These are phyloP conservation scores for Carassius carassius DNA, from an alignment of 2,113 vertebrate species.

Conservation along the genomic window DNA sequence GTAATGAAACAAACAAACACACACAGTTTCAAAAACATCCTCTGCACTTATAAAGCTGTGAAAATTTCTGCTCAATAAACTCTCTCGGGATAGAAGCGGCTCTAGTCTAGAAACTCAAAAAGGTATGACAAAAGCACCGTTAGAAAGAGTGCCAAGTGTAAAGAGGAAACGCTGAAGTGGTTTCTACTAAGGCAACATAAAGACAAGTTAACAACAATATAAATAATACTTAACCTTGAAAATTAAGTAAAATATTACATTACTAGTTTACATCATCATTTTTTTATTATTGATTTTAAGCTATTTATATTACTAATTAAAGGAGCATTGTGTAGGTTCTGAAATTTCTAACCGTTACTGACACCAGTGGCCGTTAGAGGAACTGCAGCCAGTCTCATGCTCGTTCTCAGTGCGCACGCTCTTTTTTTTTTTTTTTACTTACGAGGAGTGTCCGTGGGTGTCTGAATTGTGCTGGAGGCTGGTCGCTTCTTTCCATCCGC, in stretches of 20 bases:
- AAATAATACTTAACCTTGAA: background rate
- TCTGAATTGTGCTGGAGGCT: too few species aligned
- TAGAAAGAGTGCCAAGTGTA: background rate
- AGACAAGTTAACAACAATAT: background rate
- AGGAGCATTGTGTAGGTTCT: too few species aligned
- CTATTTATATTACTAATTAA: background rate
- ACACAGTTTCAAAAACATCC: background rate
- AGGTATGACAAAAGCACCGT: background rate
- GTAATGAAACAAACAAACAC: background rate
- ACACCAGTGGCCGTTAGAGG: too few species aligned
- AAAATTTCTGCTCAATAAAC: slow-evolving; percentile 3
- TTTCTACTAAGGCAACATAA: background rate
- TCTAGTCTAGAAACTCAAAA: background rate
- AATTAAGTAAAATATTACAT: too few species aligned
- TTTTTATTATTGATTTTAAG: too few species aligned
- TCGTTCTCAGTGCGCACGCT: too few species aligned
- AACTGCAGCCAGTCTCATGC: too few species aligned
- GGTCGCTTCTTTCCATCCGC: too few species aligned
- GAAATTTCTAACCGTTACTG: too few species aligned
- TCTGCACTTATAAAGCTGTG: slow-evolving; percentile 8
- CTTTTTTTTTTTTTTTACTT: too few species aligned
- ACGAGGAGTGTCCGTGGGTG: too few species aligned
- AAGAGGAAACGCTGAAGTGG: background rate
- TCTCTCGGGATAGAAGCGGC: background rate
- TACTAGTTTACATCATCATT: too few species aligned